Percentiles rank a stretch among this genome's conserved stretches.
These are phyloP conservation scores for Nymphalis io DNA, from an alignment of 1,140 invertebrate genomes.

Conservation along the genomic window DNA sequence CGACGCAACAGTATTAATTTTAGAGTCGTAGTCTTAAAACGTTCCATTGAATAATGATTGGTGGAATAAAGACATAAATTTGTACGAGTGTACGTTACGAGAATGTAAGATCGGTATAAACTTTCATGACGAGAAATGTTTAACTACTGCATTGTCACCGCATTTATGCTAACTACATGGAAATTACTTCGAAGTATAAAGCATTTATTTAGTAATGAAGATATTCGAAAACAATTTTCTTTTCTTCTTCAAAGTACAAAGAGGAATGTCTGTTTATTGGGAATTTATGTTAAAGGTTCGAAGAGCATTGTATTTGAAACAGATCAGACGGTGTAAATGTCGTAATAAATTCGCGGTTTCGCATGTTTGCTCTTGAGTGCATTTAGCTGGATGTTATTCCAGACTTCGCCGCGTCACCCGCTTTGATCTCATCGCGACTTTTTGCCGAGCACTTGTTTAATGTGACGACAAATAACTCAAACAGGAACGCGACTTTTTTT, in stretches of 20 bases:
- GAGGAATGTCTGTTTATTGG: slow-evolving; percentile 14
- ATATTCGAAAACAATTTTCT: slow-evolving; percentile 29
- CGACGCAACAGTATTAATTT: slow-evolving; percentile 31
- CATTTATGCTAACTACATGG: slow-evolving; percentile 51
- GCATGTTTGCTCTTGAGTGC: slow-evolving; percentile 51
- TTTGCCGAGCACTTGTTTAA: slow-evolving; percentile 72
- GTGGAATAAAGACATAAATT: slow-evolving; percentile 34
- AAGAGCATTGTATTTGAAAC: slow-evolving; percentile 47
- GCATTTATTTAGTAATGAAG: slow-evolving; percentile 23
- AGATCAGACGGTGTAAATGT: slow-evolving; percentile 40
- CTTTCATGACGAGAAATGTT: slow-evolving; percentile 32
- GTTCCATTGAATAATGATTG: slow-evolving; percentile 32
- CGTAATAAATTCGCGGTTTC: slow-evolving; percentile 45
- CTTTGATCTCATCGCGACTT: slow-evolving; percentile 75
- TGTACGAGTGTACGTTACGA: slow-evolving; percentile 17
- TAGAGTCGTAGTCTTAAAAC: slow-evolving; percentile 29
- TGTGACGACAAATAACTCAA: slow-evolving; percentile 79
- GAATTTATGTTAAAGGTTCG: slow-evolving; percentile 29
- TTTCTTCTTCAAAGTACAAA: slow-evolving; percentile 29
- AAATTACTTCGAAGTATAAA: slow-evolving; percentile 39
- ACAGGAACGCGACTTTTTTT: slow-evolving; percentile 64
- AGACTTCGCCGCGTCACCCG: slow-evolving; percentile 62
- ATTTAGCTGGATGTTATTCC: slow-evolving; percentile 66
- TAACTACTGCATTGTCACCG: slow-evolving; percentile 51
- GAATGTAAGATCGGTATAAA: slow-evolving; percentile 19